Evolutionary conservation across 2,797 vertebrate genomes (phyloP).

Genomic region (Sebastes elongatus): DNA sequence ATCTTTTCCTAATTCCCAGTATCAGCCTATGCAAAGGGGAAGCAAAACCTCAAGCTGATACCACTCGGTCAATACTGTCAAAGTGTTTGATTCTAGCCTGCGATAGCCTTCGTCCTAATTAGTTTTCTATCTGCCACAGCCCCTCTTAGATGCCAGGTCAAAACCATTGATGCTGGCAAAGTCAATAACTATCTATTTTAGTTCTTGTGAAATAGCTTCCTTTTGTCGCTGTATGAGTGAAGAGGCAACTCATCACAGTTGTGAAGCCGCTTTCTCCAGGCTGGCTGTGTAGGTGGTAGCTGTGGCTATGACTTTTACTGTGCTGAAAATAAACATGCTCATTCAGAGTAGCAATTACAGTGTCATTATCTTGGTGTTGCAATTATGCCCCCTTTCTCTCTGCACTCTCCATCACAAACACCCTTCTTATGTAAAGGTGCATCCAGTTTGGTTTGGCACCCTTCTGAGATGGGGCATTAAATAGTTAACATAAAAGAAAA

Average conservation of each 20-base stretch:
- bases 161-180: conserved; percentile 51
- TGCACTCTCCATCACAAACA: conserved; percentile 14
- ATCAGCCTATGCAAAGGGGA: conserved; percentile 8
- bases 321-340: conserved; percentile 72
- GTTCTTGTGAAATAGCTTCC: conserved; percentile 12
- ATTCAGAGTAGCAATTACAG: conserved; percentile 69
- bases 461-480: background rate
- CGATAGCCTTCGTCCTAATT: conserved; percentile 65
- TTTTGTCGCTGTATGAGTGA: conserved; percentile 22
- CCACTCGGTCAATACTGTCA: conserved; percentile 51
- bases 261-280: conserved; percentile 17
- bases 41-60: conserved; percentile 36
- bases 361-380: conserved; percentile 61
- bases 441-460: conserved; percentile 18
- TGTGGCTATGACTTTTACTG: conserved; percentile 54
- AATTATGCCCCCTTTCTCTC: conserved; percentile 65
- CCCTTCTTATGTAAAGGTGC: background rate
- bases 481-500: background rate
- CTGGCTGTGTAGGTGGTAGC: conserved; percentile 57
- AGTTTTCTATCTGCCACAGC: conserved; percentile 57
- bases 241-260: conserved; percentile 23
- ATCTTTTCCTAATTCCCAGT: conserved; percentile 11
- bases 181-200: conserved; percentile 60
- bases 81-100: conserved; percentile 55
- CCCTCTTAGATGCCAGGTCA: conserved; percentile 53